phyloP scores from a whole-genome alignment of 2,888 invertebrate species.

The Hofmannophila pseudospretella region DNA sequence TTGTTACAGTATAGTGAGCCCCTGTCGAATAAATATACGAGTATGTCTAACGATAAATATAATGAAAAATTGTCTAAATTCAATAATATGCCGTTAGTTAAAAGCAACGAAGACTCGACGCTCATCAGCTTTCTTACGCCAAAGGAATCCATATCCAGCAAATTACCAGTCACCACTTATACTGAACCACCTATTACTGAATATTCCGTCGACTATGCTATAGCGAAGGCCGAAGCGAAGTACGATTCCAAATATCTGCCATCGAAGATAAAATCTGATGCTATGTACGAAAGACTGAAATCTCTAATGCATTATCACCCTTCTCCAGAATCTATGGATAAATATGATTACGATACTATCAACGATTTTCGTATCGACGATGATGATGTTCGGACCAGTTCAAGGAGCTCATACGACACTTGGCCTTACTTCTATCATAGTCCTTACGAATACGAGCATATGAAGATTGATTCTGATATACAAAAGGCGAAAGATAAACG shows the following conservation, averaged over 20 bases:
- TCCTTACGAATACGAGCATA: constrained; percentile 47
- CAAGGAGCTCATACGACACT: constrained; percentile 35
- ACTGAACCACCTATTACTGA: constrained; percentile 2
- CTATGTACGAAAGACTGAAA: constrained; percentile 35
- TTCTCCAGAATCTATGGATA: constrained; percentile 17
- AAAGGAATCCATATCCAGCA: not conserved
- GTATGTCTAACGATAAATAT: not conserved
- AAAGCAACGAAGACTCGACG: not conserved
- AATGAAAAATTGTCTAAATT: not conserved
- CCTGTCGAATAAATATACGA: not conserved
- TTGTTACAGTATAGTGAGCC: not conserved
- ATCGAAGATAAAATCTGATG: constrained; percentile 29
- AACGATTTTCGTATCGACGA: constrained; percentile 43
- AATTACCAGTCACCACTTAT: not conserved
- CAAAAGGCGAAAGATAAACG: constrained; percentile 58
- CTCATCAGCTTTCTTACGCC: not conserved
- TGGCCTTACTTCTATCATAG: constrained; percentile 53
- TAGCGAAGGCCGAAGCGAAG: constrained; percentile 30
- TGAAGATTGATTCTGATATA: constrained; percentile 31
- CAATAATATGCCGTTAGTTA: not conserved
- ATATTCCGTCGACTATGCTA: constrained; percentile 25
- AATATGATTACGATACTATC: constrained; percentile 22
- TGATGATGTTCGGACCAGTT: constrained; percentile 50
- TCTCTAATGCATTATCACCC: constrained; percentile 37
- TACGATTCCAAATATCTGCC: constrained; percentile 25